Evolutionary conservation across 1,140 invertebrate species (phyloP).

Genomic region (Pectinophora gossypiella): DNA sequence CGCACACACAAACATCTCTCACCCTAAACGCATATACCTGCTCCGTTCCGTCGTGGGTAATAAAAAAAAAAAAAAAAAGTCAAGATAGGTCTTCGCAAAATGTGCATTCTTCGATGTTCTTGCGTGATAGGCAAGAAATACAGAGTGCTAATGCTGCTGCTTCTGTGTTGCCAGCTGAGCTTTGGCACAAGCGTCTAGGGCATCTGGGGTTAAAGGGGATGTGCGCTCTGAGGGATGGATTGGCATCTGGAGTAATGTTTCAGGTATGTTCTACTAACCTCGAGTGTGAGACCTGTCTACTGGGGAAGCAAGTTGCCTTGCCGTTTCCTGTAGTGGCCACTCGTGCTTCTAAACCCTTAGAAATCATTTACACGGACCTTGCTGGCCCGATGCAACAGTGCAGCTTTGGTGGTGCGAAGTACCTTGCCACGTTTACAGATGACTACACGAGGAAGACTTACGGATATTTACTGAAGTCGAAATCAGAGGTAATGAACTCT

Average conservation of each 20-base stretch:
- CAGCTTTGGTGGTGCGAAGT: conserved; percentile 16
- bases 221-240: neutral
- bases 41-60: no score
- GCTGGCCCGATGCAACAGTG: neutral
- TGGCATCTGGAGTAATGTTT: neutral
- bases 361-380: conserved; percentile 6
- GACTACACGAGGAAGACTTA: conserved; percentile 28
- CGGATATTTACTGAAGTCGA: conserved; percentile 42
- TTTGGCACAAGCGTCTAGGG: conserved; percentile 2
- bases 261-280: neutral
- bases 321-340: neutral
- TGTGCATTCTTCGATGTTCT: conserved; percentile 5
- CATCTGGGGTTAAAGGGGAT: neutral
- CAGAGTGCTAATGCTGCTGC: neutral
- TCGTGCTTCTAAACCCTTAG: neutral
- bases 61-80: no score
- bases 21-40: no score
- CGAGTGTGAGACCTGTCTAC: conserved; percentile 5
- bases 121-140: neutral
- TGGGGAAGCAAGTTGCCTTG: neutral
- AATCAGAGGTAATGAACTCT: conserved; percentile 29
- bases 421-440: conserved; percentile 45
- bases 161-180: neutral
- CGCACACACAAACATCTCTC: no score
- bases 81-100: no score